Evolutionary conservation across 2,797 vertebrate genomes (phyloP).

Genomic region (Antennarius maculatus): DNA sequence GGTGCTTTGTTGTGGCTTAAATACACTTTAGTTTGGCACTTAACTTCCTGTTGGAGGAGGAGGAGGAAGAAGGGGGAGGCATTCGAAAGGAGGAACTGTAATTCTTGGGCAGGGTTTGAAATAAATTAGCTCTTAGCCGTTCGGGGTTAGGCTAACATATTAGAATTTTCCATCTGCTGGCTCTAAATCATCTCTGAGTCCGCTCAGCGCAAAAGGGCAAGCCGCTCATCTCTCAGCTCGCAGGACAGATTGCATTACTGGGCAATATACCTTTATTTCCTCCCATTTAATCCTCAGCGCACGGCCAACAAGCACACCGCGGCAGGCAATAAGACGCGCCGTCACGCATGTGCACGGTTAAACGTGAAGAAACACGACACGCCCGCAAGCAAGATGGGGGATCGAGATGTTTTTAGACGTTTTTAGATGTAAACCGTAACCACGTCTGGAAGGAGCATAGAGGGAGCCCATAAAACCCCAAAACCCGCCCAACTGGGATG

Average conservation of each 20-base stretch:
- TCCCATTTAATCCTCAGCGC: constrained; percentile 74
- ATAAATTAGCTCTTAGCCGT: constrained; percentile 79
- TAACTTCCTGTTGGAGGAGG: constrained; percentile 14
- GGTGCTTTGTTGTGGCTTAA: constrained; percentile 47
- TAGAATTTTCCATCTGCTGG: constrained; percentile 78
- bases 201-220: constrained; percentile 75
- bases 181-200: constrained; percentile 74
- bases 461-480: too few species aligned
- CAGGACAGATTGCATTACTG: constrained; percentile 79
- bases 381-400: neutral
- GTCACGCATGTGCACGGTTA: constrained; percentile 50
- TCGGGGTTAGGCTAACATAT: constrained; percentile 81
- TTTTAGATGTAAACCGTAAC: too few species aligned
- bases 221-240: constrained; percentile 76
- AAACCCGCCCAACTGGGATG: too few species aligned
- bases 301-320: constrained; percentile 37
- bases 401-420: too few species aligned
- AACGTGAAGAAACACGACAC: constrained; percentile 36
- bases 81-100: constrained; percentile 56
- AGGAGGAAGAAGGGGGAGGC: constrained; percentile 8
- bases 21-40: constrained; percentile 34
- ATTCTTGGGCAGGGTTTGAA: constrained; percentile 73
- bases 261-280: constrained; percentile 78
- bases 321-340: constrained; percentile 52
- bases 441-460: too few species aligned